A percentile compares a stretch with the other conserved stretches of the same genome.
phyloP scores from a whole-genome alignment of 2,113 vertebrate genomes.

The Bos indicus region DNA sequence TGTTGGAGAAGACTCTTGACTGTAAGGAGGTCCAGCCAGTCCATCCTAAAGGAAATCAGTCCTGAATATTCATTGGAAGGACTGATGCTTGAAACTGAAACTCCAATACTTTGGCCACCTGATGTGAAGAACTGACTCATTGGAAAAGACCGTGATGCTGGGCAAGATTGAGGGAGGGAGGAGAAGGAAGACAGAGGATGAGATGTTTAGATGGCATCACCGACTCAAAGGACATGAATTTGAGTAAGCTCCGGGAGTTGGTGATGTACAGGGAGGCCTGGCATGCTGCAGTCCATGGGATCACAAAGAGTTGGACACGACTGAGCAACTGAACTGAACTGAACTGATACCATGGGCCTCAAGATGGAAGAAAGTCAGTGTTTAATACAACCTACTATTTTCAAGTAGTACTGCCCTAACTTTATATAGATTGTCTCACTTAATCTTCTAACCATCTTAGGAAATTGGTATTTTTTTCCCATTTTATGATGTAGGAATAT shows the following conservation, averaged over 20 bases:
- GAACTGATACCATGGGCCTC: background rate
- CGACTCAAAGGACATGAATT: background rate
- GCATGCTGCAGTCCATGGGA: fast-evolving
- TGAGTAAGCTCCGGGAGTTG: fast-evolving
- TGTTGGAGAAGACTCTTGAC: background rate
- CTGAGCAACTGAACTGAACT: background rate
- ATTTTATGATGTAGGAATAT: background rate
- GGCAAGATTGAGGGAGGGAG: background rate
- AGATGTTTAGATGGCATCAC: background rate
- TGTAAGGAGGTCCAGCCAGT: background rate
- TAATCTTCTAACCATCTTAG: background rate
- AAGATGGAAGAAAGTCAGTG: background rate
- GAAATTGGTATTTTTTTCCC: background rate
- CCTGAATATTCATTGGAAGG: background rate
- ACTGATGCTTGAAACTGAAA: background rate
- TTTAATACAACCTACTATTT: background rate
- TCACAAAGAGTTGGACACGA: background rate
- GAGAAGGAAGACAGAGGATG: background rate
- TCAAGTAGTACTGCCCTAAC: background rate
- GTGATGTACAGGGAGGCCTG: background rate
- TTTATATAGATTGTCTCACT: background rate
- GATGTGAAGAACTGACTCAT: background rate
- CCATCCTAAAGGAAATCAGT: background rate
- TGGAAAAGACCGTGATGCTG: background rate
- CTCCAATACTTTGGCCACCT: background rate